Evolutionary conservation across 2,113 vertebrate species (phyloP).

Genomic region (Amblyopsis rosae): DNA sequence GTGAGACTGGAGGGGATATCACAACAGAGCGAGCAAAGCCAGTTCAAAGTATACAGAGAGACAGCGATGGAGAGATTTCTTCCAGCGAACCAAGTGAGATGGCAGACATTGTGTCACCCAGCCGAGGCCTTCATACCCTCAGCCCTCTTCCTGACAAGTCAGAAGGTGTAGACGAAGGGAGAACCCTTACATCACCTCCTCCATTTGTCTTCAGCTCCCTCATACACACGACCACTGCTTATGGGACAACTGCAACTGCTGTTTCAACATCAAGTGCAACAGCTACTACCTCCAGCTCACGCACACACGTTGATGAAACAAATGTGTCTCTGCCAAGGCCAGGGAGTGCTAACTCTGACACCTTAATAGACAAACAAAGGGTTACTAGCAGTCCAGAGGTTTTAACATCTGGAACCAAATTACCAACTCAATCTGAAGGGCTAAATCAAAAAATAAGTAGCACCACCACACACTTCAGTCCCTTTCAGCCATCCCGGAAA

Average conservation of each 20-base stretch:
- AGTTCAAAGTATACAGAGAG: conserved; percentile 40
- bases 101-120: conserved; percentile 56
- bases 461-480: background rate
- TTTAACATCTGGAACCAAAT: background rate
- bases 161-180: conserved; percentile 28
- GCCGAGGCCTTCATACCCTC: conserved; percentile 27
- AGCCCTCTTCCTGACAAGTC: conserved; percentile 27
- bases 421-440: conserved; percentile 21
- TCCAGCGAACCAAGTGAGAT: conserved; percentile 37
- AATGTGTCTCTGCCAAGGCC: background rate
- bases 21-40: conserved; percentile 40
- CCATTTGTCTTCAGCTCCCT: conserved; percentile 11
- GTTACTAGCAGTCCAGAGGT: conserved; percentile 16
- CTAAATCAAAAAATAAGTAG: background rate
- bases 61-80: conserved; percentile 42
- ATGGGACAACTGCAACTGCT: background rate
- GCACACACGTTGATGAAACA: background rate
- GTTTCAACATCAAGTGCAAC: background rate
- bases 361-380: background rate
- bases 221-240: background rate
- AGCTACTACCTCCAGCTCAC: background rate
- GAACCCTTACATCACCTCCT: conserved; percentile 35
- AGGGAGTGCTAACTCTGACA: background rate
- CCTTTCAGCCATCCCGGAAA: background rate
- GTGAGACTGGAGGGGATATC: conserved; percentile 26